phyloP scores from a whole-genome alignment of 2,797 vertebrate species.

The Taeniopygia guttata region DNA sequence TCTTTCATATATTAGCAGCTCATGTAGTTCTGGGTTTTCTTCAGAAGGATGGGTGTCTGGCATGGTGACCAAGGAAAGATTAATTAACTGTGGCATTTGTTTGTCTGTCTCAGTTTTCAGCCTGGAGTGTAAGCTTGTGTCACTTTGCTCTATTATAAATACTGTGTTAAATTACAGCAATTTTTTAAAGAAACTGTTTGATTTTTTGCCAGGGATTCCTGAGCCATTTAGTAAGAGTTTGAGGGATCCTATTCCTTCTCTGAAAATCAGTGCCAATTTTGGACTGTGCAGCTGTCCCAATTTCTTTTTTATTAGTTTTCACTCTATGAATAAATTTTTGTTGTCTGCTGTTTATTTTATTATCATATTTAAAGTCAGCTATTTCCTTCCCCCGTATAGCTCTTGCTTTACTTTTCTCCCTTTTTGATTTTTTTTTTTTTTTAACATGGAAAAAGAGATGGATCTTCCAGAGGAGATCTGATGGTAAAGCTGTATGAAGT shows the following conservation, averaged over 20 bases:
- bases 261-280: conserved; percentile 71
- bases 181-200: conserved; percentile 71
- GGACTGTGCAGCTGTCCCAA: conserved; percentile 70
- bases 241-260: conserved; percentile 72
- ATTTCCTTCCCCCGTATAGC: not conserved
- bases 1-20: not conserved
- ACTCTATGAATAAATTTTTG: conserved; percentile 41
- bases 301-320: conserved; percentile 71
- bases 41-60: not conserved
- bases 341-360: conserved; percentile 28
- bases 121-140: conserved; percentile 49
- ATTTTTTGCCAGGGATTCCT: conserved; percentile 76
- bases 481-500: not conserved
- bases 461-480: not conserved
- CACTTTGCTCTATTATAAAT: conserved; percentile 68
- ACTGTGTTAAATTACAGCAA: conserved; percentile 67
- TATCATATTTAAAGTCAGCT: not conserved
- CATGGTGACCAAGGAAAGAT: conserved; percentile 15
- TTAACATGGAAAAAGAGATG: not conserved
- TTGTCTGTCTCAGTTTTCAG: conserved; percentile 42
- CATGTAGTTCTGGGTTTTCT: not conserved
- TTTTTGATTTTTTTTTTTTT: not conserved
- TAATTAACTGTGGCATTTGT: conserved; percentile 52
- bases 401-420: not conserved
- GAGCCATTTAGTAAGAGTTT: conserved; percentile 69